phyloP scores from a whole-genome alignment of 2,797 vertebrate genomes.

The Neolamprologus multifasciatus region DNA sequence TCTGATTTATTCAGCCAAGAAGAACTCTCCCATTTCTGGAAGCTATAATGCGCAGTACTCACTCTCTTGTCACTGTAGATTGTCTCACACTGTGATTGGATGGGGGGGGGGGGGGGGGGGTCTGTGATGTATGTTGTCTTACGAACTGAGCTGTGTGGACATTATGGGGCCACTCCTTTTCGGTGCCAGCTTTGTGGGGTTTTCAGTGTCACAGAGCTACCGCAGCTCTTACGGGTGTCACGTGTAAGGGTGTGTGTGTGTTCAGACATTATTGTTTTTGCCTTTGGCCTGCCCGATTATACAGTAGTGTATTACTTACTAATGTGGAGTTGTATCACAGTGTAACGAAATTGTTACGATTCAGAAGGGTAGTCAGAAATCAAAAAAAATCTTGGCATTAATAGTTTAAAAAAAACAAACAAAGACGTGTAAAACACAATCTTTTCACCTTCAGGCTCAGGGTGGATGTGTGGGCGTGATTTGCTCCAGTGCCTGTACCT shows the following conservation, averaged over 20 bases:
- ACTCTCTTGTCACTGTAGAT: constrained; percentile 45
- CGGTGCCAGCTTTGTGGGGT: constrained; percentile 12
- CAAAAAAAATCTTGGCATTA: not conserved
- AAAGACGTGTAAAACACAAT: not conserved
- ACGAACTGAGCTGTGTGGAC: constrained; percentile 49
- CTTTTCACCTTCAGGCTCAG: not conserved
- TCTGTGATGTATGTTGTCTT: constrained; percentile 11
- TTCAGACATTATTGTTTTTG: not conserved
- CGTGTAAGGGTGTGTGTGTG: not conserved
- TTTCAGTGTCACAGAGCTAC: constrained; percentile 11
- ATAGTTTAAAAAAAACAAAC: not conserved
- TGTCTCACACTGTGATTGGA: constrained; percentile 24
- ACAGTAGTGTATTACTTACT: not conserved
- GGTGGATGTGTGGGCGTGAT: not conserved
- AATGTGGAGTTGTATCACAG: not conserved
- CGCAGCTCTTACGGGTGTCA: not conserved
- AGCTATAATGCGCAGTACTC: constrained; percentile 19
- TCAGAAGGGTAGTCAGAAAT: not conserved
- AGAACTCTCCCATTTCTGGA: not conserved
- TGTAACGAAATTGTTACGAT: not conserved
- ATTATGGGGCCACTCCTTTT: constrained; percentile 38
- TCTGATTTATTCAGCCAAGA: constrained; percentile 5
- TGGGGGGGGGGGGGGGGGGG: not conserved
- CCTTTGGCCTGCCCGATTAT: not conserved
- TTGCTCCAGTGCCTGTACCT: not conserved